Evolutionary conservation across 1,140 invertebrate species (phyloP), one percentile per base, ranked within the genome.

Genomic region (Anthonomus grandis): DNA sequence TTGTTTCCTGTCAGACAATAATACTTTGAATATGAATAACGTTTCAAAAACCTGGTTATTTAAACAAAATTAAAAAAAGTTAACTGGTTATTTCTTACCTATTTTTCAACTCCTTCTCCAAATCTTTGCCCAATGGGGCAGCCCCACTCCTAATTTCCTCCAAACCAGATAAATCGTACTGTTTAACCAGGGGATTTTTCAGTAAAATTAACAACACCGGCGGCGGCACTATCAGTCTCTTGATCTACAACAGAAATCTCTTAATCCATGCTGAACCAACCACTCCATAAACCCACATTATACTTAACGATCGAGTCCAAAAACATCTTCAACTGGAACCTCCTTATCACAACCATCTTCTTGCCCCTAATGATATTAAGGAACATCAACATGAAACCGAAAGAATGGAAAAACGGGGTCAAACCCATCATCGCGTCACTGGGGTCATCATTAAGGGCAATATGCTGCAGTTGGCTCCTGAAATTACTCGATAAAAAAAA

Each of bases 61-160:
- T n/a, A n/a, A n/a, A n/a, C n/a, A n/a, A n/a, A n/a, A n/a, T n/a
- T n/a, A n/a, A n/a, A n/a, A n/a, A n/a, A n/a, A n/a, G n/a, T n/a
- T n/a, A n/a, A n/a, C n/a, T n/a, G n/a, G n/a, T n/a, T n/a, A n/a
- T n/a, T n/a, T 24, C 9, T 17, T 53, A 63, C 64, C 59, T 57
- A 36, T 66, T 34, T 46, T 63, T 63, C 5, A 68, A 34, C 53
- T 64, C 66, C 8, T 37, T 48, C 57, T 72, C 68, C 62, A 70
- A 65, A 38, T 71, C 69, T 64, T 66, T 67, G 3, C 76, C 73
- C 23, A 81, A 62, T 9, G 80, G 75, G 5, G 80, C 79, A 4
- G 80, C 78, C 5, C 77, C 79, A 54, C 71, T 77, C 22, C 74
- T 39, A 41, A 81, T 69, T 58, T 74, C 70, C 54, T 68, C 66